These are phyloP conservation scores for Euspilapteryx auroguttella DNA, from an alignment of 2,888 invertebrate genomes.

Conservation along the genomic window DNA sequence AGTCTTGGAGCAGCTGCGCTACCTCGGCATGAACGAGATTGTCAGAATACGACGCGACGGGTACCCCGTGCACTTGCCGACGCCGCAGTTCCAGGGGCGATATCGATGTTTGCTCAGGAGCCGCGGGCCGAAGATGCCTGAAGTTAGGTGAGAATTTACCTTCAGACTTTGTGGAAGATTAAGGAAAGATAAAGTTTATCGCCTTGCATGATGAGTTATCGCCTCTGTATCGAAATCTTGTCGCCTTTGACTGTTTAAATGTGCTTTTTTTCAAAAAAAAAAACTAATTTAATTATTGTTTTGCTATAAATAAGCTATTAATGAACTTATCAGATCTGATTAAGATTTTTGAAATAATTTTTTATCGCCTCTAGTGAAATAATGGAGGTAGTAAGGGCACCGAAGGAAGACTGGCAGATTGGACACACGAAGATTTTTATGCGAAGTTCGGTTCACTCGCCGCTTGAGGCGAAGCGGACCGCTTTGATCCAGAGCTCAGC, in stretches of 20 bases:
- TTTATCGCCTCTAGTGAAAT: slow-evolving; percentile 19
- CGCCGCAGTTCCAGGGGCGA: slow-evolving; percentile 73
- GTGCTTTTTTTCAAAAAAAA: no score
- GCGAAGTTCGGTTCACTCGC: slow-evolving; percentile 78
- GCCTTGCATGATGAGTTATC: no score
- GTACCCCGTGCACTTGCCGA: slow-evolving; percentile 82
- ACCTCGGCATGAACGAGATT: slow-evolving; percentile 92
- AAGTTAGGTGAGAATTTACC: slow-evolving; percentile 24
- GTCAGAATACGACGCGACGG: slow-evolving; percentile 89
- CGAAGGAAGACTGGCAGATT: slow-evolving; percentile 83
- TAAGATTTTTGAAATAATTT: no score
- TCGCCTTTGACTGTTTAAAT: no score
- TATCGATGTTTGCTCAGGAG: slow-evolving; percentile 75
- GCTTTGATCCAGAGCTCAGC: slow-evolving; percentile 71
- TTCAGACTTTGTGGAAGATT: background rate
- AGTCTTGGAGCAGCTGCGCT: slow-evolving; percentile 85
- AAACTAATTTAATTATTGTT: no score
- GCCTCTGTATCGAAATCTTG: no score
- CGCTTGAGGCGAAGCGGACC: slow-evolving; percentile 78
- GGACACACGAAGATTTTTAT: slow-evolving; percentile 87
- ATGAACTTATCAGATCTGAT: no score
- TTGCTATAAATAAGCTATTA: no score
- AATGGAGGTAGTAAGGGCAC: slow-evolving; percentile 67
- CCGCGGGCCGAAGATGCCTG: slow-evolving; percentile 28
- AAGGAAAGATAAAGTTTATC: background rate